Percentiles rank a stretch among this genome's conserved stretches.
Conservation (phyloP, 1,140 invertebrate species). For the Listronotus bonariensis region DNA sequence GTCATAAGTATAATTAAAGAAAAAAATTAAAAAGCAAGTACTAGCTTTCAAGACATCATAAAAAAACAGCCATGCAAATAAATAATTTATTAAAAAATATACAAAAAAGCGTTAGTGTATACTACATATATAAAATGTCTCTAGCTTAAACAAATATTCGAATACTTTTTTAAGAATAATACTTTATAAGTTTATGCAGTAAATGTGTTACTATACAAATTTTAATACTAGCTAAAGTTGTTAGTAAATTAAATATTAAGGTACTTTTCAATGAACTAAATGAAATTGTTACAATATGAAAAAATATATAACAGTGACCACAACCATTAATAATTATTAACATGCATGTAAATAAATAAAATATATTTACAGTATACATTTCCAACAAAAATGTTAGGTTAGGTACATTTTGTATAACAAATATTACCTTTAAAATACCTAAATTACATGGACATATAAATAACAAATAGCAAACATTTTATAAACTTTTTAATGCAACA, state of each 20-base stretch:
- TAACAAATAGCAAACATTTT: too few relatives aligned
- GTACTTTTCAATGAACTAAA: background rate
- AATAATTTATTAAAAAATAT: conserved; percentile 38
- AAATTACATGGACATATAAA: conserved; percentile 9
- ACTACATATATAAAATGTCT: conserved; percentile 31
- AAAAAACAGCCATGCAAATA: conserved; percentile 39
- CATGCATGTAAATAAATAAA: conserved; percentile 21
- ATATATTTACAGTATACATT: conserved; percentile 18
- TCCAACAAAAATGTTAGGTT: conserved; percentile 29
- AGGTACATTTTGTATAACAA: conserved; percentile 16
- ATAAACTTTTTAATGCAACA: too few relatives aligned
- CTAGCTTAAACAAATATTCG: conserved; percentile 24
- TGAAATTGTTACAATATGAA: conserved; percentile 6
- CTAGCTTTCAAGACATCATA: conserved; percentile 22
- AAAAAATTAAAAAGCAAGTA: conserved; percentile 28
- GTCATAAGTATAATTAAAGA: background rate
- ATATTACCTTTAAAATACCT: conserved; percentile 5
- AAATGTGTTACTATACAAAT: conserved; percentile 14
- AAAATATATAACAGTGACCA: conserved; percentile 15
- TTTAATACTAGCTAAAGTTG: conserved; percentile 4
- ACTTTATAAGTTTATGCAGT: conserved; percentile 12
- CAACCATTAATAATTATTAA: conserved; percentile 17
- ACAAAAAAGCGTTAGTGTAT: conserved; percentile 24
- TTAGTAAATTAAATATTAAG: conserved; percentile 14
- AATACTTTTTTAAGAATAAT: conserved; percentile 23